Evolutionary conservation across 2,888 invertebrate species (phyloP).

Genomic region (Andricus curvator): DNA sequence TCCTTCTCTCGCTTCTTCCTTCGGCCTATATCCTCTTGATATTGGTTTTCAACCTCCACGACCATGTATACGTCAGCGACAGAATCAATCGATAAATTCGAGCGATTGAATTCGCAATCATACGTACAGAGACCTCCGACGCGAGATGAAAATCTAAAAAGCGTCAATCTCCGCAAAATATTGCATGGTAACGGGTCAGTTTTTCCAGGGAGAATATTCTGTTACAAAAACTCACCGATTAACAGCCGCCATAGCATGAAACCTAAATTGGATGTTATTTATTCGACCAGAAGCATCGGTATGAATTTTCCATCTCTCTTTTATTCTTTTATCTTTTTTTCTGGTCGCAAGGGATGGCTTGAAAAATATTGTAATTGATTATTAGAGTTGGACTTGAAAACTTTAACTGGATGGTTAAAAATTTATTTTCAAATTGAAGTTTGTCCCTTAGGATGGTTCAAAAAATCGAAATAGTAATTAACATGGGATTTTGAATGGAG

Average conservation of each 20-base stretch:
- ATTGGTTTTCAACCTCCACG: conserved; percentile 28
- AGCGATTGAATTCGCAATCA: conserved; percentile 42
- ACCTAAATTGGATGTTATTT: background rate
- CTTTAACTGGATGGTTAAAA: no score
- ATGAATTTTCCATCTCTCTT: background rate
- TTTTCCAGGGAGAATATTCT: background rate
- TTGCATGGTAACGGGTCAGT: background rate
- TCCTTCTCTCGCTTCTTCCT: no score
- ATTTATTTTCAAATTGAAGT: no score
- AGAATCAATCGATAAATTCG: conserved; percentile 40
- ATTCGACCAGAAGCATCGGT: background rate
- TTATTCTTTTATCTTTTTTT: background rate
- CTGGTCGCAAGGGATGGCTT: background rate
- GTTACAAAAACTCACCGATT: background rate
- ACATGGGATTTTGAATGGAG: no score
- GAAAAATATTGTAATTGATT: background rate
- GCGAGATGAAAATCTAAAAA: conserved; percentile 39
- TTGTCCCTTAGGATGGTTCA: no score
- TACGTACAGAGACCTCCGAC: background rate
- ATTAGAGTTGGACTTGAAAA: no score
- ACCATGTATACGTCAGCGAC: conserved; percentile 28
- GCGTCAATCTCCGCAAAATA: conserved; percentile 26
- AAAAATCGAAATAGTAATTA: no score
- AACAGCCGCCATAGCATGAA: background rate
- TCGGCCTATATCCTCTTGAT: conserved; percentile 23